Base-by-base conservation (phyloP, 2,888 invertebrate genomes). In the Dasysyrphus tricinctus region DNA sequence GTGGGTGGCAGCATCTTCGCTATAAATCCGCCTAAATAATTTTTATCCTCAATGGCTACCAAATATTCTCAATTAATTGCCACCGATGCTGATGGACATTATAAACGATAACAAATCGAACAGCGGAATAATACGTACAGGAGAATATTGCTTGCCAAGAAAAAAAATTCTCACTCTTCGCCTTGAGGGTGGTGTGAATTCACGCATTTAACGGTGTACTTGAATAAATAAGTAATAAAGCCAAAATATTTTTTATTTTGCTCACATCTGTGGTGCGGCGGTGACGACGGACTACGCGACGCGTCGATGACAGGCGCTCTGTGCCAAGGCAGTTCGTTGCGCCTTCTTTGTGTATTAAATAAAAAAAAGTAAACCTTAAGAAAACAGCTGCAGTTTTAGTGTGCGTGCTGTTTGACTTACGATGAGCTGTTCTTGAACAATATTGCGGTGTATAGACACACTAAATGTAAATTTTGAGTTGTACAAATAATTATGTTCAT, bases 21-120 rank as follows among this genome's bases (percentile, higher is more conserved):
- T 69, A 78, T 74, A 69, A 82, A 74, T 63, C 51, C 51, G 59
- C 67, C 42, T 76, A 51, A 54, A 70, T 69, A 76, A 51, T 73
- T 54, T 80, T 54, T 29, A 69, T 24, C 19, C 39, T 54, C 37
- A 44, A 76, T 57, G 74, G 70, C 79, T 75, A 72, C 47, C 61
- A 73, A 80, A 72, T 73, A 69, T 77, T 69, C 59, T 42, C 61
- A 85, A 80, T 85, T 85, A 85, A 85, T 80, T 76, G 77, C 69
- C 67, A 56, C 76, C 63, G 56, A 24, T 80, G 77, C 29, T 81
- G 77, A 85, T 34, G 73, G 85, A 85, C 81, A 81, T 74, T 24
- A 32, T 24, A 85, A 83, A 65, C 70, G 57, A 77, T 49, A 84
- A 73, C 76, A 67, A 76, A 80, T 80, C 84, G 51, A 63, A 72